Conservation (phyloP, 2,113 vertebrate genomes). For the Antechinus stuartii region DNA sequence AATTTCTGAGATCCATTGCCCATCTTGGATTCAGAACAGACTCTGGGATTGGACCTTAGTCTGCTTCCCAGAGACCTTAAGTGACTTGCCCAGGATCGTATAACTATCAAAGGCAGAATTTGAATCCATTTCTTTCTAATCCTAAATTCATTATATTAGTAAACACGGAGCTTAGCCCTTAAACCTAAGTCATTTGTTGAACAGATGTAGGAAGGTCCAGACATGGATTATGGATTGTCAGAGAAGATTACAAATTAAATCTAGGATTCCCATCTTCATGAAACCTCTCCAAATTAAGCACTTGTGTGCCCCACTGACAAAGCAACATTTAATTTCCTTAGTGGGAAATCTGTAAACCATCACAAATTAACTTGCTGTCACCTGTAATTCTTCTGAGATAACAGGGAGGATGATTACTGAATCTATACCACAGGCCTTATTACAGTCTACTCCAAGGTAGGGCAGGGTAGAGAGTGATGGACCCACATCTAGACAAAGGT, state of each 20-base stretch:
- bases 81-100: neutral
- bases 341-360: neutral
- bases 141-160: neutral
- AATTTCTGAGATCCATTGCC: neutral
- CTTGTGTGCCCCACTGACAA: neutral
- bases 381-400: neutral
- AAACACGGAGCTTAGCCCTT: neutral
- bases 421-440: neutral
- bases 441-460: neutral
- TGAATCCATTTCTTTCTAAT: neutral
- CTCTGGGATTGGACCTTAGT: neutral
- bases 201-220: neutral
- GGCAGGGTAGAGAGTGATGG: too few species aligned
- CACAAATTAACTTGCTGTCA: conserved; percentile 10
- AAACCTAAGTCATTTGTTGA: conserved; percentile 38
- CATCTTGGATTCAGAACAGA: neutral
- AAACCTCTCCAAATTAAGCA: neutral
- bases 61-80: neutral
- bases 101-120: neutral
- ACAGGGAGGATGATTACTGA: neutral
- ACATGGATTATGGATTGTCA: conserved; percentile 29
- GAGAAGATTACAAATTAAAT: conserved; percentile 18
- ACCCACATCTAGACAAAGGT: too few species aligned
- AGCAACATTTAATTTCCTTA: conserved; percentile 51
- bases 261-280: neutral